These are phyloP conservation scores for Ursus arctos DNA, from an alignment of 2,113 vertebrate genomes.

Conservation along the genomic window DNA sequence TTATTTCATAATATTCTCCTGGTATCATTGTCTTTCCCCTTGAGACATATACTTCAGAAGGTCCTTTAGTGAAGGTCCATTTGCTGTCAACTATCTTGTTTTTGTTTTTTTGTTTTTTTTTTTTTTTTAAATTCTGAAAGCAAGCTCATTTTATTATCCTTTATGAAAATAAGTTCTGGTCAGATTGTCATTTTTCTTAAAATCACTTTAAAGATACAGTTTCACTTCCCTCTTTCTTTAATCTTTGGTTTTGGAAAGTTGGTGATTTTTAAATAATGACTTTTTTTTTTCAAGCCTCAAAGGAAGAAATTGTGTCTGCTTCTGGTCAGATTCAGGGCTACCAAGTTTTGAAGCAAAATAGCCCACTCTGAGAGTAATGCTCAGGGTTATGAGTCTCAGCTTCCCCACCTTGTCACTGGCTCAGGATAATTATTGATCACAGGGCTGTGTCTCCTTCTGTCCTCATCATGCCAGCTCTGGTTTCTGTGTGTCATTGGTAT, in stretches of 20 bases:
- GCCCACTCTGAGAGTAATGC: background rate
- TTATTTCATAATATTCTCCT: background rate
- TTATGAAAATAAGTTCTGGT: background rate
- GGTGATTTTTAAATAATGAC: background rate
- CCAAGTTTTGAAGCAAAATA: background rate
- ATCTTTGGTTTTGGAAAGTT: background rate
- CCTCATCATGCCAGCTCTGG: background rate
- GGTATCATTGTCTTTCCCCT: background rate
- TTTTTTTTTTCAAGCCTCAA: background rate
- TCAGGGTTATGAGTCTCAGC: background rate
- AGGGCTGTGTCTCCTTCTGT: background rate
- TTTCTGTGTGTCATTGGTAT: background rate
- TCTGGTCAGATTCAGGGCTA: background rate
- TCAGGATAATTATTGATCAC: too few relatives aligned
- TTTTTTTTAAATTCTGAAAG: background rate
- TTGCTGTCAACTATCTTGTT: background rate
- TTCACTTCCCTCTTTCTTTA: background rate
- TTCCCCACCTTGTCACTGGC: background rate
- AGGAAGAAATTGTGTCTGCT: background rate
- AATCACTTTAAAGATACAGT: background rate
- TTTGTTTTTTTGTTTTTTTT: background rate
- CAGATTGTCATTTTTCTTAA: background rate
- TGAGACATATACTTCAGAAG: background rate
- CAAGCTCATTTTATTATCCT: background rate
- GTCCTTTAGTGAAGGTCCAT: background rate